Conservation (phyloP, 2,888 invertebrate genomes). For the Branchellion lobata region DNA sequence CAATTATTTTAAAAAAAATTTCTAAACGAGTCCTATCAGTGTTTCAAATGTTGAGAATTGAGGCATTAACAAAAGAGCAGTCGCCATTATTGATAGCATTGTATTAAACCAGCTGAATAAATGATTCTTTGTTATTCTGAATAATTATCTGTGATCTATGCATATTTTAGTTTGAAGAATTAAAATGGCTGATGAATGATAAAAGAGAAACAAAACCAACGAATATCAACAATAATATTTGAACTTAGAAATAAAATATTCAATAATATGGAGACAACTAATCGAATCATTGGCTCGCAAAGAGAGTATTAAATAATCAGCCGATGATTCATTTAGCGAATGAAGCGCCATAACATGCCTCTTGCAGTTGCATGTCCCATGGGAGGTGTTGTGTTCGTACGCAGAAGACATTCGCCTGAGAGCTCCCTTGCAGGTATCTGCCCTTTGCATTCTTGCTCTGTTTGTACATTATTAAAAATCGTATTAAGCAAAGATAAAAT, state of each 20-base stretch:
- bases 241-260: not conserved
- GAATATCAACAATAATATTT: not conserved
- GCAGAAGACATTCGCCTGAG: slow-evolving; percentile 63
- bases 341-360: no score
- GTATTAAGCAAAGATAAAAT: not conserved
- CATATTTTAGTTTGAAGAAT: not conserved
- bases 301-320: no score
- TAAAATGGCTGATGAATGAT: not conserved
- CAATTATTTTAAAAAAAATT: not conserved
- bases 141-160: no score
- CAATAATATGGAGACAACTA: not conserved
- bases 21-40: not conserved
- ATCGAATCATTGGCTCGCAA: no score
- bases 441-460: slow-evolving; percentile 3
- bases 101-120: no score
- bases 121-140: no score
- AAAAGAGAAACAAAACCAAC: not conserved
- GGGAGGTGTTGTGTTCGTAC: slow-evolving; percentile 62
- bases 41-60: no score
- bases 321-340: no score
- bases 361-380: slow-evolving; percentile 60
- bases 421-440: slow-evolving; percentile 63
- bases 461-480: not conserved
- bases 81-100: no score
- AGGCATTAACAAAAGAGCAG: no score